phyloP scores from a whole-genome alignment of 2,888 invertebrate species.

The Noctua comes region DNA sequence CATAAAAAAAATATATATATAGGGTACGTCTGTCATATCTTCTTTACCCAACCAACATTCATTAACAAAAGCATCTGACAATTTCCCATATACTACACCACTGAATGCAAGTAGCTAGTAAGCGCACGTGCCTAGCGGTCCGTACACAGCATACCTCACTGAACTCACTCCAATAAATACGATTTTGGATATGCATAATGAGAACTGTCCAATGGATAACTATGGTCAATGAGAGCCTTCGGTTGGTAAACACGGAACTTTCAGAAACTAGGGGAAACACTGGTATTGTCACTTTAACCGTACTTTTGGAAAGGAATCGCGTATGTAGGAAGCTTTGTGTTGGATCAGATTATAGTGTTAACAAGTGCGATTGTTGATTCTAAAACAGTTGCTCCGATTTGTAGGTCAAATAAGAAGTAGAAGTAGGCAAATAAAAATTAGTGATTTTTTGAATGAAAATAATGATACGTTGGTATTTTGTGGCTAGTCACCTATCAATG shows the following conservation, averaged over 20 bases:
- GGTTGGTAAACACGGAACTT: slow-evolving; percentile 63
- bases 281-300: slow-evolving; percentile 51
- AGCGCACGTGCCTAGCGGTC: slow-evolving; percentile 64
- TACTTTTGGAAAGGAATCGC: slow-evolving; percentile 41
- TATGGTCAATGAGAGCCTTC: slow-evolving; percentile 68
- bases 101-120: slow-evolving; percentile 52
- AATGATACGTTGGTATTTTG: too few relatives aligned
- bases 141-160: slow-evolving; percentile 59
- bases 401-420: background rate
- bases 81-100: slow-evolving; percentile 55
- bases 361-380: slow-evolving; percentile 10
- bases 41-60: background rate
- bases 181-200: slow-evolving; percentile 70
- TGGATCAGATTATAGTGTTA: slow-evolving; percentile 5
- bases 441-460: too few relatives aligned
- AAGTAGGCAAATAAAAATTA: too few relatives aligned
- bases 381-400: background rate
- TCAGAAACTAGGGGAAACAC: slow-evolving; percentile 51
- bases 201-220: slow-evolving; percentile 59
- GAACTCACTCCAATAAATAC: slow-evolving; percentile 66
- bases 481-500: too few relatives aligned
- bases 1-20: background rate
- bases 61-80: slow-evolving; percentile 31
- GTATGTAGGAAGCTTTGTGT: slow-evolving; percentile 38
- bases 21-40: background rate